Percentiles rank a stretch among this genome's conserved stretches.
phyloP scores from a whole-genome alignment of 2,888 invertebrate genomes.

The Dichetophora obliterata region DNA sequence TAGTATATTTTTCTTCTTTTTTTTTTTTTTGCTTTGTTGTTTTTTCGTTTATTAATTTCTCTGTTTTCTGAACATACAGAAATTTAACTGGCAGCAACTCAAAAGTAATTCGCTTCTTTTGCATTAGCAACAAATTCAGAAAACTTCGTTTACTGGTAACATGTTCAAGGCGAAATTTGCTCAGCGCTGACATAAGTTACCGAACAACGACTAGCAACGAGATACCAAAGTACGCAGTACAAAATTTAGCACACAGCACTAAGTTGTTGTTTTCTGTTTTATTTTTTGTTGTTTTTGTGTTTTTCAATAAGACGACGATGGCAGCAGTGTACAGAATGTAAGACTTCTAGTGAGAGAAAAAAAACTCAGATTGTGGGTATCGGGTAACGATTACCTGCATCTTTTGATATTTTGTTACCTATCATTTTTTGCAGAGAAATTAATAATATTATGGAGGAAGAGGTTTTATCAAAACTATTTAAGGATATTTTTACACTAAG shows the following conservation, averaged over 20 bases:
- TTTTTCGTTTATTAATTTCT: neutral
- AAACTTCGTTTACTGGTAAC: constrained; percentile 24
- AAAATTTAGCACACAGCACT: constrained; percentile 32
- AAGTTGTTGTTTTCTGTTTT: neutral
- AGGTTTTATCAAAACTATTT: no score
- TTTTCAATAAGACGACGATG: neutral
- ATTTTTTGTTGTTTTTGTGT: neutral
- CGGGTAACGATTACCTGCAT: no score
- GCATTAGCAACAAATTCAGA: constrained; percentile 27
- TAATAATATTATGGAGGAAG: no score
- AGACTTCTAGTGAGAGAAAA: no score
- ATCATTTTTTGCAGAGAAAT: no score
- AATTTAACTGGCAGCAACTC: neutral
- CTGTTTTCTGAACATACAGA: neutral
- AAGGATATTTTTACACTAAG: no score
- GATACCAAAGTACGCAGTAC: constrained; percentile 15
- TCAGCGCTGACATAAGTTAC: constrained; percentile 46
- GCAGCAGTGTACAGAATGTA: neutral
- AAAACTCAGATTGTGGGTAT: no score
- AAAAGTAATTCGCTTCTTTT: constrained; percentile 1
- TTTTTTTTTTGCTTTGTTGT: neutral
- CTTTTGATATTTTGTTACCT: no score
- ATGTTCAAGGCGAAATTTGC: constrained; percentile 65
- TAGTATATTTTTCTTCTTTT: neutral
- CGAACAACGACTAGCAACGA: constrained; percentile 31